Base-by-base conservation (phyloP, 2,113 vertebrate species). In the Neomonachus schauinslandi region DNA sequence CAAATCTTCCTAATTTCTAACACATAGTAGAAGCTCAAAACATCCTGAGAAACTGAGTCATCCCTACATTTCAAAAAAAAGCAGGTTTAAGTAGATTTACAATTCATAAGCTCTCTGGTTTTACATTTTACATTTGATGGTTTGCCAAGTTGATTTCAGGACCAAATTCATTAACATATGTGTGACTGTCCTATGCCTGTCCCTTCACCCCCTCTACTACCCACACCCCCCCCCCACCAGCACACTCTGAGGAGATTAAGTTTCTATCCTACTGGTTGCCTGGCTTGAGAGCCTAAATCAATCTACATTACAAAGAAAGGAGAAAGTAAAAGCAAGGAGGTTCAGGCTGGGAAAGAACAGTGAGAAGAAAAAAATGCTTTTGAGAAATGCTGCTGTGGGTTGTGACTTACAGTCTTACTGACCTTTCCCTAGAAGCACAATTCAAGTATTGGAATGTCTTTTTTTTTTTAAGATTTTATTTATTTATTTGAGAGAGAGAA, bases 41-140 rank as follows among this genome's bases (percentile, higher is more conserved):
- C 42, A 94, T 61, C 39, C 12, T 39, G 57, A 79, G 51, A 46
- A 63, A 79, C 16, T 13, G 51, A 63, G 26, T 46, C 10, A 49
- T 85, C 63, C 53, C 26, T 93, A 4, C 55, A 22, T 71, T 90
- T 86, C 31, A 65, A 86, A 85, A 46, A 46, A 42, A 49, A 95
- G 63, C 11, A 36, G 33, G 80, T 84, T 89, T 61, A 53, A 53
- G 67, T 11, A 59, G 53, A 81, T 46, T 83, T 88, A 39, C 28
- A 77, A 46, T 63, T 80, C 33, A 19, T 83, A 57, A 67, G 42
- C 36, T 88, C 33, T 39, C 49, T 83, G 51, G n/a, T 82, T 82
- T 91, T 31, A 84, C 65, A 53, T 53, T 74, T 74, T 67, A 42
- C 22, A 46, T 81, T 39, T 55, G 55, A 49, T 22, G 31, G 46